Evolutionary conservation across 2,797 vertebrate genomes (phyloP).

Genomic region (Lithobates sylvaticus): DNA sequence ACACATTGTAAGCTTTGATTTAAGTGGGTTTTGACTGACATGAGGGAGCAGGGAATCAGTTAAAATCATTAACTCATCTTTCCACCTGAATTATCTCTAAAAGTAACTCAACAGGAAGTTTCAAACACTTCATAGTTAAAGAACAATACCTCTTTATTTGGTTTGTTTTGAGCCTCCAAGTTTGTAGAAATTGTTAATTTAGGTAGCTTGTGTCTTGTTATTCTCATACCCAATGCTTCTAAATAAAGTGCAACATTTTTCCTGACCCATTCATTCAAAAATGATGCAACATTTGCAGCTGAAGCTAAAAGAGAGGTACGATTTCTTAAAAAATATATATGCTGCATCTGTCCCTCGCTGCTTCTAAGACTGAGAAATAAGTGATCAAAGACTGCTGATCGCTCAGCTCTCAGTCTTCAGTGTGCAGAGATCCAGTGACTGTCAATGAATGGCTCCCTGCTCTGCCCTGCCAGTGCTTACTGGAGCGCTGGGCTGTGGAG

Average conservation of each 20-base stretch:
- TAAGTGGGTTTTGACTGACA: slow-evolving; percentile 77
- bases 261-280: not conserved
- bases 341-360: no score
- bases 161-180: not conserved
- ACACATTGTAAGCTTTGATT: slow-evolving; percentile 78
- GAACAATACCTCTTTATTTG: slow-evolving; percentile 43
- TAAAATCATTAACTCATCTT: slow-evolving; percentile 80
- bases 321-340: no score
- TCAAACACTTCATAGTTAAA: slow-evolving; percentile 60
- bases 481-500: no score
- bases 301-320: no score
- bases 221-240: not conserved
- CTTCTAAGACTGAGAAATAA: no score
- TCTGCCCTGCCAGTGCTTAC: no score
- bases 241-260: not conserved
- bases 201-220: not conserved
- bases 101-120: slow-evolving; percentile 69
- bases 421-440: no score
- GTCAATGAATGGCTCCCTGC: no score
- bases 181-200: slow-evolving; percentile 8
- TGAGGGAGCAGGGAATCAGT: slow-evolving; percentile 78
- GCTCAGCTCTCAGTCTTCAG: no score
- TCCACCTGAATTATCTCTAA: slow-evolving; percentile 74
- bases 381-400: no score
- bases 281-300: not conserved